Percentiles rank a stretch among this genome's conserved stretches.
These are phyloP conservation scores for Ylistrum balloti DNA, from an alignment of 1,140 invertebrate genomes.

Conservation along the genomic window DNA sequence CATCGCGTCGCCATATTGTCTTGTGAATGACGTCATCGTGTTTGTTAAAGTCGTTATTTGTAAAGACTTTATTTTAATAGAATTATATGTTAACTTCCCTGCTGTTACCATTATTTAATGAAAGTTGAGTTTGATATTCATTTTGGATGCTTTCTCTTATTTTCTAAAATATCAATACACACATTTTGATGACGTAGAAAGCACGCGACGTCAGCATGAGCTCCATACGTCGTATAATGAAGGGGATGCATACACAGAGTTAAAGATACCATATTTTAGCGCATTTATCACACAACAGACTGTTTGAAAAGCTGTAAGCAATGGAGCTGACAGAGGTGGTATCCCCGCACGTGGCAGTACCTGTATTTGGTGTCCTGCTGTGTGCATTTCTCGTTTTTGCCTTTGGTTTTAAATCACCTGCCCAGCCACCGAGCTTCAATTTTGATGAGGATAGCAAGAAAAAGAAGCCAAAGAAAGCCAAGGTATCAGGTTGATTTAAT, in stretches of 20 bases:
- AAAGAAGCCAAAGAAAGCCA: slow-evolving; percentile 73
- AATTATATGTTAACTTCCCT: not conserved
- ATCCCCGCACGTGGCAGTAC: slow-evolving; percentile 79
- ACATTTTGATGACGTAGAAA: slow-evolving; percentile 71
- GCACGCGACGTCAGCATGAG: slow-evolving; percentile 77
- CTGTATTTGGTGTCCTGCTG: slow-evolving; percentile 81
- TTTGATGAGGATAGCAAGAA: slow-evolving; percentile 79
- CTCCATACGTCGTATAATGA: slow-evolving; percentile 63
- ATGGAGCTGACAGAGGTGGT: slow-evolving; percentile 80
- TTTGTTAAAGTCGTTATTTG: not conserved
- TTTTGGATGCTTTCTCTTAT: not conserved
- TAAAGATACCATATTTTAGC: slow-evolving; percentile 66
- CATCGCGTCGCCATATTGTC: slow-evolving; percentile 24
- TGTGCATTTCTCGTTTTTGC: slow-evolving; percentile 82
- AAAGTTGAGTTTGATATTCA: not conserved
- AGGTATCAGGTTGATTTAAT: slow-evolving; percentile 61
- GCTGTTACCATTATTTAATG: too few species aligned
- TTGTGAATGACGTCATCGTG: not conserved
- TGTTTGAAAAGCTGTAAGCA: slow-evolving; percentile 14
- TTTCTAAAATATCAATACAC: slow-evolving; percentile 50
- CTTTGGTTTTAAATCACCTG: slow-evolving; percentile 82
- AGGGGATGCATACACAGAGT: slow-evolving; percentile 60
- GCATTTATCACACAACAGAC: slow-evolving; percentile 40
- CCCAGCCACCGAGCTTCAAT: slow-evolving; percentile 81
- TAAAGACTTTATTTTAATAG: not conserved